Conservation (phyloP, 1,140 invertebrate genomes). For the Riptortus pedestris region DNA sequence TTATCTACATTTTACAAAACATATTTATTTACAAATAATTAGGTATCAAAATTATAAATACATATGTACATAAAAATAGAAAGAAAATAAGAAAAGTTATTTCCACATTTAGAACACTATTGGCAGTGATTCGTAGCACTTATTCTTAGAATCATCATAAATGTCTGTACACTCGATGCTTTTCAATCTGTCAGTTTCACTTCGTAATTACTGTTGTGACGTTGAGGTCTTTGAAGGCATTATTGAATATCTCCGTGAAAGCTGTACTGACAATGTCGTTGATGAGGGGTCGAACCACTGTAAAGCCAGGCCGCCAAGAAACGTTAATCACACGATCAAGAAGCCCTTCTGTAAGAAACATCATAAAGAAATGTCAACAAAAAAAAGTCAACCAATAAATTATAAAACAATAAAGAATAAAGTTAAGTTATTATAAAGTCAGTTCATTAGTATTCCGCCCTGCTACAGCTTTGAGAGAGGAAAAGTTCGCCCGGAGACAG, state of each 20-base stretch:
- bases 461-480: neutral
- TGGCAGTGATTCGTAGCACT: too few relatives aligned
- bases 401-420: neutral
- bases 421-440: too few relatives aligned
- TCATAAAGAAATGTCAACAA: conserved; percentile 14
- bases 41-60: too few relatives aligned
- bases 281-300: conserved; percentile 56
- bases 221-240: conserved; percentile 53
- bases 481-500: neutral
- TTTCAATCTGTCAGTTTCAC: too few relatives aligned
- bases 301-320: conserved; percentile 61
- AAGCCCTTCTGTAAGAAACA: conserved; percentile 45
- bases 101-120: too few relatives aligned
- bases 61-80: too few relatives aligned
- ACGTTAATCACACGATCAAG: conserved; percentile 59
- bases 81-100: too few relatives aligned
- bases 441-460: neutral
- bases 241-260: conserved; percentile 68
- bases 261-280: conserved; percentile 69
- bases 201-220: too few relatives aligned
- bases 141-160: too few relatives aligned
- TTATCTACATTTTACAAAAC: too few relatives aligned
- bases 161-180: too few relatives aligned
- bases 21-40: too few relatives aligned
- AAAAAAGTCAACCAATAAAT: neutral